Evolutionary conservation across 1,140 invertebrate genomes (phyloP).

Genomic region (Aphis gossypii): DNA sequence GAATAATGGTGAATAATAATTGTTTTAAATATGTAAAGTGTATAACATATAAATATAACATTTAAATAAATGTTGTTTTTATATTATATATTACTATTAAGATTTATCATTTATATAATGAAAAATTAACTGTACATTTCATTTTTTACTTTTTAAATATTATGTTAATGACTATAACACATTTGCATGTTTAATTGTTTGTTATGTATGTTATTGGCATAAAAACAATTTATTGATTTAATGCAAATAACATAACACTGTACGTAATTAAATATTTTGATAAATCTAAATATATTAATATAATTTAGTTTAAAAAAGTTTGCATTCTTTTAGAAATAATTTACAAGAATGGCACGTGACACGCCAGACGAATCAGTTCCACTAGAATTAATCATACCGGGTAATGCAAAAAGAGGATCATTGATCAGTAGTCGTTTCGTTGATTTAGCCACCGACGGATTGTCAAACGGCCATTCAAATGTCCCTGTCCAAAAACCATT

Average conservation of each 20-base stretch:
- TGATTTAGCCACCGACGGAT: background rate
- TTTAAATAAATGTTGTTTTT: background rate
- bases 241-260: background rate
- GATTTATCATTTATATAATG: too few relatives aligned
- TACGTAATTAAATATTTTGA: background rate
- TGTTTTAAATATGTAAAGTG: too few relatives aligned
- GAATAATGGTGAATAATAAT: too few relatives aligned
- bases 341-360: conserved; percentile 6
- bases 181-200: background rate
- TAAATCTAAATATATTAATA: too few relatives aligned
- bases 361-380: conserved; percentile 43
- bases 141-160: background rate
- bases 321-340: background rate
- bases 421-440: conserved; percentile 12
- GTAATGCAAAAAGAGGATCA: conserved; percentile 38
- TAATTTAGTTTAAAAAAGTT: background rate
- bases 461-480: conserved; percentile 23
- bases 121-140: background rate
- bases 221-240: background rate
- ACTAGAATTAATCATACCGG: conserved; percentile 19
- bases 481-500: conserved; percentile 18
- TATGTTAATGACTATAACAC: background rate
- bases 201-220: background rate
- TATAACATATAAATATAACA: too few relatives aligned
- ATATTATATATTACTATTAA: too few relatives aligned